Conservation (phyloP, 1,140 invertebrate species). For the Drosophila ohnishii region DNA sequence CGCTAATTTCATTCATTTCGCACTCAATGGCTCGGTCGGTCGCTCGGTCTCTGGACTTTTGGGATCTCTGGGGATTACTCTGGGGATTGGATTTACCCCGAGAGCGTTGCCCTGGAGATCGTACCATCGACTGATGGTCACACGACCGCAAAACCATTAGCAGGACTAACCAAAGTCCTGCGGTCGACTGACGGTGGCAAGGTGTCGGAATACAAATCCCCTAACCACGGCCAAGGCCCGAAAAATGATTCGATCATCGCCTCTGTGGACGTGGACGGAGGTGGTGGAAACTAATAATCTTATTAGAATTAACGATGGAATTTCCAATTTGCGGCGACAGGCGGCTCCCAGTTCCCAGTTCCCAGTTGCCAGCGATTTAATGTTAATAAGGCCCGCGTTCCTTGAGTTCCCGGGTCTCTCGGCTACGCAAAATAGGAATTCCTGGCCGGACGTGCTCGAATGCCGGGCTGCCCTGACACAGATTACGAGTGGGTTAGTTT, state of each 20-base stretch:
- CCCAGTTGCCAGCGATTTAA: slow-evolving; percentile 61
- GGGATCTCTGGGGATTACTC: slow-evolving; percentile 51
- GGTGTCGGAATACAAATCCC: slow-evolving; percentile 70
- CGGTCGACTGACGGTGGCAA: slow-evolving; percentile 46
- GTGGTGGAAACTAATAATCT: slow-evolving; percentile 73
- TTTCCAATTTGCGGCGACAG: slow-evolving; percentile 72
- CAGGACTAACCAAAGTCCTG: slow-evolving; percentile 26
- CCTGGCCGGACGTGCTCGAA: slow-evolving; percentile 61
- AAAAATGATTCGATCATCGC: slow-evolving; percentile 59
- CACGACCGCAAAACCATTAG: slow-evolving; percentile 53
- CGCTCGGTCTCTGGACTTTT: not conserved
- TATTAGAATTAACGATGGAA: slow-evolving; percentile 80
- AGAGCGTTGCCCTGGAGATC: slow-evolving; percentile 12
- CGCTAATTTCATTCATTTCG: slow-evolving; percentile 79
- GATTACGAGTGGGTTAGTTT: slow-evolving; percentile 53
- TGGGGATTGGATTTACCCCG: slow-evolving; percentile 55
- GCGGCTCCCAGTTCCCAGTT: slow-evolving; percentile 13
- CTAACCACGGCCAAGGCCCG: slow-evolving; percentile 26
- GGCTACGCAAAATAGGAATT: slow-evolving; percentile 72
- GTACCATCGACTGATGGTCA: not conserved
- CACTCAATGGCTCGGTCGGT: slow-evolving; percentile 47
- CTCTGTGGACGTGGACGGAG: not conserved
- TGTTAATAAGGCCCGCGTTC: slow-evolving; percentile 75
- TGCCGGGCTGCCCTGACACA: slow-evolving; percentile 64
- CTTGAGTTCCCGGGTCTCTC: slow-evolving; percentile 13